Evolutionary conservation across 2,888 invertebrate genomes (phyloP).

Genomic region (Drosophila algonquin): DNA sequence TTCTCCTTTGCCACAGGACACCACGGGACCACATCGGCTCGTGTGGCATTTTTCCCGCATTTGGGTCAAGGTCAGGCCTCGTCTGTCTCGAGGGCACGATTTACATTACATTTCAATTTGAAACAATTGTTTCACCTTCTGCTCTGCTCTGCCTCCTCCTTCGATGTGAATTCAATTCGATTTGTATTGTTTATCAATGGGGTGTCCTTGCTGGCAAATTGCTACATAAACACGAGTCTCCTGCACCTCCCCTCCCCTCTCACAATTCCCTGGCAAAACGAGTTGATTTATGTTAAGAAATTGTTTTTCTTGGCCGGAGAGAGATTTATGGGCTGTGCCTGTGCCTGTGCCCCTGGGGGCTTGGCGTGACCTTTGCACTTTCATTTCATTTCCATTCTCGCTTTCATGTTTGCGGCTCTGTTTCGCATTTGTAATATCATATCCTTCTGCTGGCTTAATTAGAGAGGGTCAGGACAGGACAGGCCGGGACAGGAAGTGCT

Average conservation of each 20-base stretch:
- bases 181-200: constrained; percentile 38
- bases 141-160: constrained; percentile 24
- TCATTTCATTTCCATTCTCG: constrained; percentile 25
- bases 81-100: constrained; percentile 16
- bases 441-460: constrained; percentile 39
- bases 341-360: constrained; percentile 13
- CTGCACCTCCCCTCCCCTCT: background rate
- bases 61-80: constrained; percentile 64
- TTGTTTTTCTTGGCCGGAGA: constrained; percentile 25
- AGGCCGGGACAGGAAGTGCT: constrained; percentile 14
- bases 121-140: constrained; percentile 10
- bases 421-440: constrained; percentile 37
- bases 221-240: constrained; percentile 29
- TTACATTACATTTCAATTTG: constrained; percentile 70
- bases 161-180: constrained; percentile 22
- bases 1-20: constrained; percentile 54
- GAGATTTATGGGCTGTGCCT: constrained; percentile 21
- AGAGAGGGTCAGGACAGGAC: constrained; percentile 34
- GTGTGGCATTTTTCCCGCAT: constrained; percentile 29
- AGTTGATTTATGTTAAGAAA: constrained; percentile 43
- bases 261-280: constrained; percentile 25
- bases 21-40: constrained; percentile 20
- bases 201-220: constrained; percentile 36
- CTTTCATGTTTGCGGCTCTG: constrained; percentile 21
- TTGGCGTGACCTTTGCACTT: constrained; percentile 43